A percentile compares a stretch with the other conserved stretches of the same genome.
Conservation (phyloP, 2,888 invertebrate genomes). For the Sipha maydis region DNA sequence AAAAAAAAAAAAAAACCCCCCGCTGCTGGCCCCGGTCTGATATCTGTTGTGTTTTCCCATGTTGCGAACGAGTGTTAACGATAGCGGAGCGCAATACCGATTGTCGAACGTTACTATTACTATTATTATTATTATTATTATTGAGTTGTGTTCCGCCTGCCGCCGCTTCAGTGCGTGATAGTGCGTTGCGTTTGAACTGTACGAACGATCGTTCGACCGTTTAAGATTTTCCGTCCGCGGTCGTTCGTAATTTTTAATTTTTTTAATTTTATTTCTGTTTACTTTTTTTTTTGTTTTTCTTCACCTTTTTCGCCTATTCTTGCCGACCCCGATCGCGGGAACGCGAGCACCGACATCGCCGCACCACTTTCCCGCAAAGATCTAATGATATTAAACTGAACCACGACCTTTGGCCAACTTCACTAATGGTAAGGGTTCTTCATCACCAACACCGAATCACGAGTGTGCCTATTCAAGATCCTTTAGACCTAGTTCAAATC, state of each 20-base stretch:
- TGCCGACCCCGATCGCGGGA: neutral
- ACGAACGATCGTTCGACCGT: neutral
- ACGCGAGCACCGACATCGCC: neutral
- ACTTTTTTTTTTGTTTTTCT: neutral
- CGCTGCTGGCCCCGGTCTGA: neutral
- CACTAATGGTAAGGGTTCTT: conserved; percentile 20
- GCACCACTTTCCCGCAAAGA: neutral
- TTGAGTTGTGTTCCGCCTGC: neutral
- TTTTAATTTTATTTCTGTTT: neutral
- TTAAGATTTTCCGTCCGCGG: neutral
- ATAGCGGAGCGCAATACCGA: neutral
- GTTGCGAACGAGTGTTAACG: neutral
- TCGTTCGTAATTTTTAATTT: neutral
- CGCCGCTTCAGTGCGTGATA: neutral
- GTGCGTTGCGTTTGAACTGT: neutral
- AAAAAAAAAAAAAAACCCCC: neutral
- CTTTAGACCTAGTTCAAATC: no score
- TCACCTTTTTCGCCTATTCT: neutral
- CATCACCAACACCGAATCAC: no score
- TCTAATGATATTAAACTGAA: neutral
- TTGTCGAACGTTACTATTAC: neutral
- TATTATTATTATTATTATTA: no score
- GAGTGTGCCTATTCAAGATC: no score
- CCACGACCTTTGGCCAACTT: neutral
- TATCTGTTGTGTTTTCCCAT: neutral